Evolutionary conservation across 2,797 vertebrate genomes (phyloP).

Genomic region (Squalus acanthias): DNA sequence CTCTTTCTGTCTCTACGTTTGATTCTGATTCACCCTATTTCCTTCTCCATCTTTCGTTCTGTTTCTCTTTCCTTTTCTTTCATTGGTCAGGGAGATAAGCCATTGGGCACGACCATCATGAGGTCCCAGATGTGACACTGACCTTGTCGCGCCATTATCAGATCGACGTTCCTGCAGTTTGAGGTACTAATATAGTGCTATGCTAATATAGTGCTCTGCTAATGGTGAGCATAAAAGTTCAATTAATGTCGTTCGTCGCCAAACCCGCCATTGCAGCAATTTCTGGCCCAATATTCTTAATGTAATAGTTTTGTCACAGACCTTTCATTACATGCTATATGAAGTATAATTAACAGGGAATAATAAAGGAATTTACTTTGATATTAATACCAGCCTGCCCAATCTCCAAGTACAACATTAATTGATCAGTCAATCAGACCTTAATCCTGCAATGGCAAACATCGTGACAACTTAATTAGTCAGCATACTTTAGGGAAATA

Average conservation of each 20-base stretch:
- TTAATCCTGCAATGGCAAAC: not conserved
- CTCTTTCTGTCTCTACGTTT: not conserved
- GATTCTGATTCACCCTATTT: not conserved
- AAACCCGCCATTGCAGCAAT: not conserved
- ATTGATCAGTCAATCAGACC: not conserved
- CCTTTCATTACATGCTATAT: not conserved
- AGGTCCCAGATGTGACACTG: not conserved
- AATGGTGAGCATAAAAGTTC: not conserved
- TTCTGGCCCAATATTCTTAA: not conserved
- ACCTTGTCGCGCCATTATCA: not conserved
- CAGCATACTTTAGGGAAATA: not conserved
- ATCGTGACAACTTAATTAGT: constrained; percentile 24
- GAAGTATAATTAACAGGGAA: constrained; percentile 1
- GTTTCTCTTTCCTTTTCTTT: not conserved
- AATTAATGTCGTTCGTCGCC: not conserved
- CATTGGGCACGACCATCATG: not conserved
- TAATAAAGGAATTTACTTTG: not conserved
- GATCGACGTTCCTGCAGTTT: not conserved
- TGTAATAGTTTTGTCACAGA: not conserved
- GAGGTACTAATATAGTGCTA: too few species aligned
- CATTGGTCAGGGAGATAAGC: not conserved
- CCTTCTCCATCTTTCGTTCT: not conserved
- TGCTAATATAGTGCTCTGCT: too few species aligned
- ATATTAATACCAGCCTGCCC: not conserved
- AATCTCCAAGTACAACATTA: not conserved